Base-by-base conservation (phyloP, 2,888 invertebrate genomes). In the Oconnorella tubifera region DNA sequence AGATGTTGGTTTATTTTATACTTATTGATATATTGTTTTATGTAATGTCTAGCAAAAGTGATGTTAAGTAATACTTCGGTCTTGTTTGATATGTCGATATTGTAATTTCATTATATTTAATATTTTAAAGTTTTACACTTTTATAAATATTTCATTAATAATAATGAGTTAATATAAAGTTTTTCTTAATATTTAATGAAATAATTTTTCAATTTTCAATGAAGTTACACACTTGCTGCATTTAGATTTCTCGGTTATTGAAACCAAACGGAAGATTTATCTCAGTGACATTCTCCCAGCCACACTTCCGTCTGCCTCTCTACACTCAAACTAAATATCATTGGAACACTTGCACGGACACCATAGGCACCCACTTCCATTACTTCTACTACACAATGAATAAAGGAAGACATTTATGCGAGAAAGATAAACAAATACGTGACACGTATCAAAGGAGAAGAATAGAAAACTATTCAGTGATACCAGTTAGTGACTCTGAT, bases 401-500 rank as follows among this genome's bases (percentile, higher is more conserved):
- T 19, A 77, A 76, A 65, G 74, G 71, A 23, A 60, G 56, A 32
- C 19, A 33, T n/a, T 56, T 73, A 31, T 63, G 60, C 27, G 60
- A 55, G n/a, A 31, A 56, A 25, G 68, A 70, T 55, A 14, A 40
- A 19, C 23, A 23, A 31, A 31, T 59, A 33, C 51, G 56, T 32
- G 48, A 40, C 49, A 49, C 32, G 3, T 62, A 56, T 28, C 23
- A 31, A 19, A 40, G 25, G 14, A 51, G 62, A 23, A 61, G 57
- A 23, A 28, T 25, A 10, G 25, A 27, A 50, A 48, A 27, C 6
- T 32, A 23, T 32, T 48, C 48, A 0, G 53, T 53, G 32, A 32
- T 51, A 29, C 53, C 55, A 6, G 19, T 51, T n/a, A 62, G 51
- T 27, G 62, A 56, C 25, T 63, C 63, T 33, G 85, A 93, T 91